Base-by-base conservation (phyloP, 30 jellyfish, hydroid and myxozoan species). In the Rhopilema esculentum region DNA sequence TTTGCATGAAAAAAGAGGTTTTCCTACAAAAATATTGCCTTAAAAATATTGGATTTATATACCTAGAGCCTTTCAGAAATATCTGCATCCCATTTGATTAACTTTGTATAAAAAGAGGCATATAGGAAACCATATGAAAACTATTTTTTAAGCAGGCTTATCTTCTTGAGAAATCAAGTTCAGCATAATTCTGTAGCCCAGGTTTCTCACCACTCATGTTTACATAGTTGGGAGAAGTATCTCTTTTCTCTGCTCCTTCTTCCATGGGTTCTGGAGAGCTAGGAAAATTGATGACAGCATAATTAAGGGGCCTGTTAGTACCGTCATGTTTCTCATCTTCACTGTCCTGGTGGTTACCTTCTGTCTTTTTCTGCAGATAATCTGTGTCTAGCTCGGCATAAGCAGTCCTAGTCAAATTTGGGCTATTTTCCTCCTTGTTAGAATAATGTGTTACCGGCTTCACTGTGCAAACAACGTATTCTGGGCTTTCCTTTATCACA, bases 401-500 rank as follows among this genome's bases (percentile, higher is more conserved):
- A 2, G 98, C 94, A 49, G 91, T 84, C 50, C 91, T 80, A 18
- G 85, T 88, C n/a, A 75, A 79, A 0, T 68, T 77, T 25, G 97
- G 97, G 79, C 97, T 93, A 71, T 67, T 87, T 40, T 40, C 57
- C 27, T 93, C 98, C 30, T 88, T 86, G 77, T 77, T 75, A 7
- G 91, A 87, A 66, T 93, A 93, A 80, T 93, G 98, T 0, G 98
- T 93, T 50, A 93, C 97, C 28, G 98, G 98, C 33, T 93, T 93
- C 27, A 93, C 98, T 9, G 98, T 93, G 64, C 98, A 93, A 25
- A 93, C 98, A 50, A 93, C 90, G 65, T 85, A 88, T 18, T 93
- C 98, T 26, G 98, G 98, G 62, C 97, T 87, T 23, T 89, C 82
- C 28, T 85, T 91, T 40, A 93, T 93, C 0, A 93, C 90, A 17